phyloP scores from a whole-genome alignment of 2,113 vertebrate species.

The Cyanistes caeruleus region DNA sequence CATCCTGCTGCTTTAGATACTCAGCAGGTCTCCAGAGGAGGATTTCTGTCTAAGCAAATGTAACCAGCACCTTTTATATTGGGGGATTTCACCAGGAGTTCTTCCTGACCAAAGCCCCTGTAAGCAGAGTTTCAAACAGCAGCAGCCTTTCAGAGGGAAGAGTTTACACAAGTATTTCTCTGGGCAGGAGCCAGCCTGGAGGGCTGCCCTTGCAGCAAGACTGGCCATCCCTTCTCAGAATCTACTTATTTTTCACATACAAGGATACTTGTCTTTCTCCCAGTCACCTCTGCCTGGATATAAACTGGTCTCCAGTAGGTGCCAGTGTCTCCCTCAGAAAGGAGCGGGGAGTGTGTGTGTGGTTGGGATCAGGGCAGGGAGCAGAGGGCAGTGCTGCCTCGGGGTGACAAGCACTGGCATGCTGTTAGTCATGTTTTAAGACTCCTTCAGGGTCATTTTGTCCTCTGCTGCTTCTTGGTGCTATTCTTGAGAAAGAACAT shows the following conservation, averaged over 20 bases:
- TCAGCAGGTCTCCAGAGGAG: background rate
- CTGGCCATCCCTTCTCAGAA: background rate
- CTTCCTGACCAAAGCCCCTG: background rate
- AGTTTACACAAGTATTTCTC: background rate
- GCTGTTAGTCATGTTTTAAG: background rate
- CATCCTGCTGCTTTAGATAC: background rate
- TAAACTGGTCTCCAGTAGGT: conserved; percentile 53
- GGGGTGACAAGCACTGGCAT: background rate
- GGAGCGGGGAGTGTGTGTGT: fast-evolving
- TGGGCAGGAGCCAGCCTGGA: background rate
- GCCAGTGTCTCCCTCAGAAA: conserved; percentile 31
- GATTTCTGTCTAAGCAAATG: background rate
- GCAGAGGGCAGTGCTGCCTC: background rate
- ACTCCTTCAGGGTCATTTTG: background rate
- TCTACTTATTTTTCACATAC: fast-evolving
- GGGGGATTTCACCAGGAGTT: background rate
- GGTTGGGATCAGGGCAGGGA: background rate
- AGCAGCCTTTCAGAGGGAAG: background rate
- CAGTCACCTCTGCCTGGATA: background rate
- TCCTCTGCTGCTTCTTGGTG: background rate
- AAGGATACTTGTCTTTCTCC: background rate
- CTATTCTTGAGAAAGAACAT: background rate
- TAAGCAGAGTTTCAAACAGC: background rate
- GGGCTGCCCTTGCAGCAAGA: background rate
- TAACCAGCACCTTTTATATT: background rate